Evolutionary conservation across 2,888 invertebrate species (phyloP).

Genomic region (Sarcophaga variegata): DNA sequence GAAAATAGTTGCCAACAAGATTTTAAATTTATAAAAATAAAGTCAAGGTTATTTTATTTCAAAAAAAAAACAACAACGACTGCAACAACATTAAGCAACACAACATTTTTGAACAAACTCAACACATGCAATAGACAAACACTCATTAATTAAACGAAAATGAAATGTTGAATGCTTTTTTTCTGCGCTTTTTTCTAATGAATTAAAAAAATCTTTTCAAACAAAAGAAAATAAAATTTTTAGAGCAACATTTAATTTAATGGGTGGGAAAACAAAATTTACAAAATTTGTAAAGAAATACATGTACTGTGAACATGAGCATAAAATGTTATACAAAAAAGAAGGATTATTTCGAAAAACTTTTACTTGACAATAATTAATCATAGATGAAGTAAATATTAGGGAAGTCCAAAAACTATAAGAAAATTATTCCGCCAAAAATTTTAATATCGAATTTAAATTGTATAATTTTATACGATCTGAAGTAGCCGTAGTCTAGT

Average conservation of each 20-base stretch:
- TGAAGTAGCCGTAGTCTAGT: no score
- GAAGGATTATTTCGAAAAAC: conserved; percentile 22
- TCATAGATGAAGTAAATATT: conserved; percentile 8
- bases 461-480: no score
- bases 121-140: not conserved
- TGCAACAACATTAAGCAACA: conserved; percentile 27
- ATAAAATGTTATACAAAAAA: not conserved
- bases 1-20: conserved; percentile 22
- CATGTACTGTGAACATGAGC: not conserved
- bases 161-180: not conserved
- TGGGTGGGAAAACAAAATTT: conserved; percentile 1
- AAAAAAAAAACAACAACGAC: not conserved
- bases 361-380: conserved; percentile 51
- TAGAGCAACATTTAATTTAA: not conserved
- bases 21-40: conserved; percentile 37
- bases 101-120: conserved; percentile 3
- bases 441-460: no score
- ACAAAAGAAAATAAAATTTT: not conserved
- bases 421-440: no score
- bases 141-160: not conserved
- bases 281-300: not conserved
- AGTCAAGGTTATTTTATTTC: conserved; percentile 62
- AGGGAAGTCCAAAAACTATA: not conserved
- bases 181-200: not conserved
- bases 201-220: not conserved